phyloP scores from a whole-genome alignment of 2,797 vertebrate genomes.

The Gobionotothen gibberifrons region DNA sequence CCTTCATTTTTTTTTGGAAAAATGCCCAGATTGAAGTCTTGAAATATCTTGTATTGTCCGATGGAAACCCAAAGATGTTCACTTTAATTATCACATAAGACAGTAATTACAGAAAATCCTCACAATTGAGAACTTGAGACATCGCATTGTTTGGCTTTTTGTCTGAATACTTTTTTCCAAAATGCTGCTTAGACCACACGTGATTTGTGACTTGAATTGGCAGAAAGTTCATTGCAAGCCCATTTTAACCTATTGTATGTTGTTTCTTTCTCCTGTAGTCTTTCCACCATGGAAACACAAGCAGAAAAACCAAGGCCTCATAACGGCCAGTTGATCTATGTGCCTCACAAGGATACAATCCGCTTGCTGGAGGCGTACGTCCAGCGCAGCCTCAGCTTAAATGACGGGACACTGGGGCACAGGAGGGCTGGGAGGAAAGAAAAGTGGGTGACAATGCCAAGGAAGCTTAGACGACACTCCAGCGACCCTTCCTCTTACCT shows the following conservation, averaged over 20 bases:
- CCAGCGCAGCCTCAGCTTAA: constrained; percentile 84
- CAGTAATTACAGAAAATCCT: background rate
- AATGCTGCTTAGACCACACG: background rate
- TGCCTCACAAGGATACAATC: constrained; percentile 83
- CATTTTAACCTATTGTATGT: background rate
- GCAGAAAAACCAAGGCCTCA: constrained; percentile 20
- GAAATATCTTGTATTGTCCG: too few relatives aligned
- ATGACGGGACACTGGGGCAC: constrained; percentile 52
- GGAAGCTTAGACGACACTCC: constrained; percentile 63
- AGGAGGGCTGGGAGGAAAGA: constrained; percentile 24
- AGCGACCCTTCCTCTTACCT: constrained; percentile 77
- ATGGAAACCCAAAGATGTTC: background rate
- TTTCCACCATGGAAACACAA: constrained; percentile 60
- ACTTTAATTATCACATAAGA: background rate
- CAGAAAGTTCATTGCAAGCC: background rate
- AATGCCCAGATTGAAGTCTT: background rate
- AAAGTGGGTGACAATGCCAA: constrained; percentile 73
- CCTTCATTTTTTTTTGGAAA: background rate
- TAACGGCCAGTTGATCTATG: constrained; percentile 77
- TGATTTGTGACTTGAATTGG: background rate
- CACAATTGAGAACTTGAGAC: background rate
- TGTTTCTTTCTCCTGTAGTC: constrained; percentile 23
- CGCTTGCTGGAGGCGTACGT: constrained; percentile 86
- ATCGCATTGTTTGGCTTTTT: background rate
- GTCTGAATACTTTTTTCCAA: background rate